Evolutionary conservation across 2,888 invertebrate species (phyloP).

Genomic region (Drosophila antonietae): DNA sequence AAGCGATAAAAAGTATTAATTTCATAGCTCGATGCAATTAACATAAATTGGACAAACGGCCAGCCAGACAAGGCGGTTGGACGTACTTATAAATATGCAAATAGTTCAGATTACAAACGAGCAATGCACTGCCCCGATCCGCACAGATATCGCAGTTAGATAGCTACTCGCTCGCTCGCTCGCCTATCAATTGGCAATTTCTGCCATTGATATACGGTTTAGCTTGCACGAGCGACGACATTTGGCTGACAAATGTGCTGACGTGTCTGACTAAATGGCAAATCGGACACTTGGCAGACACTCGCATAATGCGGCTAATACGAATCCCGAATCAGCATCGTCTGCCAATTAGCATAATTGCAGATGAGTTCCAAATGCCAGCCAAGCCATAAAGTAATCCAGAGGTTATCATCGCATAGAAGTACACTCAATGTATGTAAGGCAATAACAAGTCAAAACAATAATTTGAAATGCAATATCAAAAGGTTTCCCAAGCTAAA

Average conservation of each 20-base stretch:
- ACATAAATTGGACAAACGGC: conserved; percentile 65
- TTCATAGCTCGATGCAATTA: conserved; percentile 75
- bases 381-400: conserved; percentile 47
- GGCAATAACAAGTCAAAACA: conserved; percentile 8
- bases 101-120: conserved; percentile 68
- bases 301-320: conserved; percentile 7
- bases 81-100: conserved; percentile 70
- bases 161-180: not conserved
- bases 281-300: conserved; percentile 36
- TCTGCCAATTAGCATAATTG: conserved; percentile 65
- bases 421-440: conserved; percentile 2
- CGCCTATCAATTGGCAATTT: conserved; percentile 41
- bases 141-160: conserved; percentile 35
- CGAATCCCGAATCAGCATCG: conserved; percentile 29
- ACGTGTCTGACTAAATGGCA: conserved; percentile 54
- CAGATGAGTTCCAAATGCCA: conserved; percentile 63
- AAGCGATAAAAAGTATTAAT: conserved; percentile 79
- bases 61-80: conserved; percentile 10
- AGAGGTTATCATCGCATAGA: conserved; percentile 47
- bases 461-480: not conserved
- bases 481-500: not conserved
- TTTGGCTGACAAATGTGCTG: conserved; percentile 62
- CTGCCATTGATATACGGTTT: conserved; percentile 52
- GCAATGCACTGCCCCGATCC: conserved; percentile 38
- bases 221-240: conserved; percentile 63